These are phyloP conservation scores for Acheta domesticus DNA, from an alignment of 2,888 invertebrate species.

Conservation along the genomic window DNA sequence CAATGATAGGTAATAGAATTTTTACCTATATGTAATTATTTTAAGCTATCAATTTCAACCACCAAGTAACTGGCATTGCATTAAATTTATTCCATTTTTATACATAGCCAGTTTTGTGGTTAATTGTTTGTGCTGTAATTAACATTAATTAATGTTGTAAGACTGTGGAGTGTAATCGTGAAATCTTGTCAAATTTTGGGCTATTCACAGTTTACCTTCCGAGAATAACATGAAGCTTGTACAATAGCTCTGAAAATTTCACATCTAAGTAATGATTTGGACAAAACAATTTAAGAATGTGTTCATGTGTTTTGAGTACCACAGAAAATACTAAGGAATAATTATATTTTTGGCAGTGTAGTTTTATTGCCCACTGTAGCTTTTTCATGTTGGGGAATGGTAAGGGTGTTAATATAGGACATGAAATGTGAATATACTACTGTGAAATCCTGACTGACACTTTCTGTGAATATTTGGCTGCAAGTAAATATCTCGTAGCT, in stretches of 20 bases:
- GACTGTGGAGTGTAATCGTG: conserved; percentile 1
- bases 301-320: not conserved
- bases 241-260: not conserved
- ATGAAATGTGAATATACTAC: no score
- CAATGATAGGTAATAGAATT: not conserved
- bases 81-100: not conserved
- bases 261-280: not conserved
- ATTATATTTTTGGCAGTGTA: conserved; percentile 7
- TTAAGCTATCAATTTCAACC: not conserved
- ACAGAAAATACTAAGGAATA: not conserved
- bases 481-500: no score
- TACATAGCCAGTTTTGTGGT: not conserved
- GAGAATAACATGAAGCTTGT: not conserved
- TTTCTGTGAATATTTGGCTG: no score
- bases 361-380: conserved; percentile 6
- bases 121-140: not conserved
- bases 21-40: conserved; percentile 19
- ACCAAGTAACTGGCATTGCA: not conserved
- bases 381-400: not conserved
- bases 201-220: not conserved
- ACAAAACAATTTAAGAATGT: not conserved
- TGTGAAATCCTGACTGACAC: no score
- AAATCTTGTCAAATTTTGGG: not conserved
- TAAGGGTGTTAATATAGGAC: no score
- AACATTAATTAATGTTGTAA: not conserved